A percentile compares a stretch with the other conserved stretches of the same genome.
Conservation (phyloP, 2,888 invertebrate species). For the Aphodius granarius region DNA sequence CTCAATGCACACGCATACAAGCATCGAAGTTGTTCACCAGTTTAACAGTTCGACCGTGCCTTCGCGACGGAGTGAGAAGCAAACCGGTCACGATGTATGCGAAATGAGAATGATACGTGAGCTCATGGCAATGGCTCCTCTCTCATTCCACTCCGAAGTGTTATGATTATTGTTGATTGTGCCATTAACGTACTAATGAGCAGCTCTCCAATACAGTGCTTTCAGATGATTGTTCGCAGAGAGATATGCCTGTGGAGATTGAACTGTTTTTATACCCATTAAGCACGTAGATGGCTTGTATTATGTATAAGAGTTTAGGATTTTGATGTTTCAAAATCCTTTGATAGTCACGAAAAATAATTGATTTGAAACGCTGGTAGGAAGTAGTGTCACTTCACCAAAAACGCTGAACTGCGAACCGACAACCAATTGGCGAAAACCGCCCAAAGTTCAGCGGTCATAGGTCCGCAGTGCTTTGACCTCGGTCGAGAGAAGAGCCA, state of each 20-base stretch:
- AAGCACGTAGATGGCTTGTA: too few relatives aligned
- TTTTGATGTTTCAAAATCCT: too few relatives aligned
- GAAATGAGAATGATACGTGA: neutral
- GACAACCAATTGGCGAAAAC: neutral
- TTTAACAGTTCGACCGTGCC: neutral
- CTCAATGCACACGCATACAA: neutral
- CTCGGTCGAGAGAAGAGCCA: conserved; percentile 25
- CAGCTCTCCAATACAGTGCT: neutral
- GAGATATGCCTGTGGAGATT: neutral
- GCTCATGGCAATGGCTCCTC: neutral
- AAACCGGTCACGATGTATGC: neutral
- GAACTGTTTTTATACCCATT: too few relatives aligned
- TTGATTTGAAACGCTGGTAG: too few relatives aligned
- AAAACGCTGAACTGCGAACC: neutral
- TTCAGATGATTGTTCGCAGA: neutral
- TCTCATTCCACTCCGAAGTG: neutral
- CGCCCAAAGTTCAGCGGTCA: conserved; percentile 32
- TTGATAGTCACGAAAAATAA: too few relatives aligned
- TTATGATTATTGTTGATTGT: neutral
- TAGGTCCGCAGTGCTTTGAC: conserved; percentile 42
- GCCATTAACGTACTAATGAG: neutral
- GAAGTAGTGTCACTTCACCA: neutral
- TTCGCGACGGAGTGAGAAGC: neutral
- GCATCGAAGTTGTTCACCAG: neutral
- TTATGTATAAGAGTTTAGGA: too few relatives aligned